Evolutionary conservation across 2,888 invertebrate species (phyloP).

Genomic region (Caenorhabditis drosophilae): DNA sequence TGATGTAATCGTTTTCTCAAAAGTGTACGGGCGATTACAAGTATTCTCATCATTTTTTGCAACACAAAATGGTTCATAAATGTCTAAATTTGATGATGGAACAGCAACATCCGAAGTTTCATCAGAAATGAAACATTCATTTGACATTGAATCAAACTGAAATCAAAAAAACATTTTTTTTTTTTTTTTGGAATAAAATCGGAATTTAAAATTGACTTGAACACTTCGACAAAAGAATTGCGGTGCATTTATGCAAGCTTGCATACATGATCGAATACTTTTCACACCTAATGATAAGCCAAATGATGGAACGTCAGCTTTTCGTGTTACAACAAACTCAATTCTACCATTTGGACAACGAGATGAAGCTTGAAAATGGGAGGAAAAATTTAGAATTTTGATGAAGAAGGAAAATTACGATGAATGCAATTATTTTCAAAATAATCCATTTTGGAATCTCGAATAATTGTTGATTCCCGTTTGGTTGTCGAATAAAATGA

Average conservation of each 20-base stretch:
- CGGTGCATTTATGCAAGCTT: slow-evolving; percentile 57
- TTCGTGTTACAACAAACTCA: slow-evolving; percentile 58
- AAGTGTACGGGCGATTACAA: slow-evolving; percentile 55
- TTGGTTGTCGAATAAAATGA: slow-evolving; percentile 71
- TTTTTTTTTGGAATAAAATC: too few relatives aligned
- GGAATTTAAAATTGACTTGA: slow-evolving; percentile 39
- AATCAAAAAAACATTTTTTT: not conserved
- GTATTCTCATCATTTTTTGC: slow-evolving; percentile 42
- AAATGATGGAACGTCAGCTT: slow-evolving; percentile 52
- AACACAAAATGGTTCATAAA: slow-evolving; percentile 66
- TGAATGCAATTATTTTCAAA: slow-evolving; percentile 74
- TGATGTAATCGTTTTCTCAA: slow-evolving; percentile 49
- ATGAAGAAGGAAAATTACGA: slow-evolving; percentile 66
- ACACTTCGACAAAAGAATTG: slow-evolving; percentile 58
- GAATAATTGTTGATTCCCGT: slow-evolving; percentile 21
- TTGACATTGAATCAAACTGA: slow-evolving; percentile 51
- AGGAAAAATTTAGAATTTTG: not conserved
- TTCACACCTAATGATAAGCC: slow-evolving; percentile 44
- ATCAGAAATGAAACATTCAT: slow-evolving; percentile 62
- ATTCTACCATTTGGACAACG: slow-evolving; percentile 39
- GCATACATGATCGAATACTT: slow-evolving; percentile 58
- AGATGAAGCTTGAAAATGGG: slow-evolving; percentile 22
- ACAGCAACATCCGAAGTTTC: slow-evolving; percentile 55
- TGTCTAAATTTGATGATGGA: slow-evolving; percentile 52
- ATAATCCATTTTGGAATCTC: slow-evolving; percentile 70